Evolutionary conservation across 2,797 vertebrate species (phyloP).

Genomic region (Eutrigla gurnardus): DNA sequence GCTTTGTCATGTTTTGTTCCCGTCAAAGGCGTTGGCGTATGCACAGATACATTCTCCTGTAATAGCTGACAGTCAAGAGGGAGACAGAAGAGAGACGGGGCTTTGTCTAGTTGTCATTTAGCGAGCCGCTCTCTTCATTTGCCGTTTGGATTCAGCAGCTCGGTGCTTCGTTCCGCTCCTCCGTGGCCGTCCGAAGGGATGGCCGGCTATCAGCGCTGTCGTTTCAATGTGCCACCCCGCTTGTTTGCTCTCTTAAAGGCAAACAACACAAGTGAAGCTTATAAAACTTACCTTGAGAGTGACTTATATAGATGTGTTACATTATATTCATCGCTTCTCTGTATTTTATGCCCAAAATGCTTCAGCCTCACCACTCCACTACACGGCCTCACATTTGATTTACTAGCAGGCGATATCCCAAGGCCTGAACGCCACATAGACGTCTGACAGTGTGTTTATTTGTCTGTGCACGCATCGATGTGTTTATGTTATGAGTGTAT

Average conservation of each 20-base stretch:
- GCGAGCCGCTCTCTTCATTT: conserved; percentile 31
- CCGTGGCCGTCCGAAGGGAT: conserved; percentile 18
- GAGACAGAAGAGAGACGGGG: conserved; percentile 1
- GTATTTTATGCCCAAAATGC: not conserved
- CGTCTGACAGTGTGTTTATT: not conserved
- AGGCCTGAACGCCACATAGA: not conserved
- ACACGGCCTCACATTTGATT: not conserved
- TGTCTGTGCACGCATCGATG: not conserved
- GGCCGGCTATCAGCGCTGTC: not conserved
- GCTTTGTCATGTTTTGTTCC: conserved; percentile 65
- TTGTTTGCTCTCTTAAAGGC: not conserved
- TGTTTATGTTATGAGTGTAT: conserved; percentile 10
- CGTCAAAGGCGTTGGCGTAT: conserved; percentile 53
- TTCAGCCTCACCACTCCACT: not conserved
- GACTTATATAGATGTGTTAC: not conserved
- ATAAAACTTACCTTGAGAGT: not conserved
- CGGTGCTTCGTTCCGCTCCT: conserved; percentile 47
- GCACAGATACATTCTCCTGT: conserved; percentile 34
- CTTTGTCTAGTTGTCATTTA: conserved; percentile 52
- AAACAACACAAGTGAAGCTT: not conserved
- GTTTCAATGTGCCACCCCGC: not conserved
- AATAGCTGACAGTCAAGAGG: conserved; percentile 37
- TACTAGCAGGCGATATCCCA: not conserved
- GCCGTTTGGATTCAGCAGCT: conserved; percentile 49
- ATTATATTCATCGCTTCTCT: not conserved